Conservation (phyloP, 2,888 invertebrate species). For the Acrobasis consociella region DNA sequence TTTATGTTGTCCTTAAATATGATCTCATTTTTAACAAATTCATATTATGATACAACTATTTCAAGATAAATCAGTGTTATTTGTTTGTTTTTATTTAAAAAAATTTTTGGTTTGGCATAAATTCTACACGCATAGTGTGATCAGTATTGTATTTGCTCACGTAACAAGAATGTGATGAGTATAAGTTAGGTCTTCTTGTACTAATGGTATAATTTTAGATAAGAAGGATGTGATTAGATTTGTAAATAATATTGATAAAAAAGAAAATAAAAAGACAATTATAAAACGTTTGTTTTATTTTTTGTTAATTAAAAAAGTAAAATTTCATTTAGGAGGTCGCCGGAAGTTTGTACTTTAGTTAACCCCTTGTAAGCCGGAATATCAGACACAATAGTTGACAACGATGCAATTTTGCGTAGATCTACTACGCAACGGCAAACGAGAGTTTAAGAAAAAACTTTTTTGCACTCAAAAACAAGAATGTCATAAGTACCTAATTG, state of each 20-base stretch:
- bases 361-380: too few species aligned
- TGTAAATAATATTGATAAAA: conserved; percentile 78
- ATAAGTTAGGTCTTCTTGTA: conserved; percentile 53
- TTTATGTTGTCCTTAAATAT: not conserved
- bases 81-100: too few species aligned
- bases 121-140: not conserved
- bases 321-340: not conserved
- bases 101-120: too few species aligned
- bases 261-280: conserved; percentile 51
- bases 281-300: conserved; percentile 33
- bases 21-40: not conserved
- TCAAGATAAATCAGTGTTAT: too few species aligned
- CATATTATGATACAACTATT: conserved; percentile 31
- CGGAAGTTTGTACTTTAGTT: too few species aligned
- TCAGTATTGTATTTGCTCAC: conserved; percentile 39
- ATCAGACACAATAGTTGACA: too few species aligned
- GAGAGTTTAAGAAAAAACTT: too few species aligned
- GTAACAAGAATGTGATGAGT: conserved; percentile 47
- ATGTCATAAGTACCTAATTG: too few species aligned
- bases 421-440: too few species aligned
- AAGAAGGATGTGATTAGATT: conserved; percentile 80
- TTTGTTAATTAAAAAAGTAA: not conserved
- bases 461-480: too few species aligned
- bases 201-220: conserved; percentile 67
- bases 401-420: too few species aligned